Evolutionary conservation across 2,797 vertebrate species (phyloP).

Genomic region (Rousettus madagascariensis): DNA sequence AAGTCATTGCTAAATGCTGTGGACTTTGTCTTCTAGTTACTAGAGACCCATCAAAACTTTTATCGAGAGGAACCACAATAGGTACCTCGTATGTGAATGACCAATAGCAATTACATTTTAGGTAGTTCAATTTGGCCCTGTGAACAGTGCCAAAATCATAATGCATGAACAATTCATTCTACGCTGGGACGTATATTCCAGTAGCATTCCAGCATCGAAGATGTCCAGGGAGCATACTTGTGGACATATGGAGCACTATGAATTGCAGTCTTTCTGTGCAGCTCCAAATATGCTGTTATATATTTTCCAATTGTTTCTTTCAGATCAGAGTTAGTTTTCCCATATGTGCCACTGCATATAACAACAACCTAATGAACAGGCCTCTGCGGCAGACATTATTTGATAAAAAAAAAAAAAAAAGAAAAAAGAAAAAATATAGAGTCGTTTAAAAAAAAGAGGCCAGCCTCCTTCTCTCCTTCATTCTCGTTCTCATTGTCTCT

Average conservation of each 20-base stretch:
- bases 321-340: neutral
- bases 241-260: neutral
- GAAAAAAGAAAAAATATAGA: neutral
- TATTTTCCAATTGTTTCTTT: constrained; percentile 36
- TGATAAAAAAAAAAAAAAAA: neutral
- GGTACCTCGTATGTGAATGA: neutral
- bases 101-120: neutral
- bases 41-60: neutral
- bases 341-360: neutral
- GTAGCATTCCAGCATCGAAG: neutral
- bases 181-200: neutral
- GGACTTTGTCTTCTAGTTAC: neutral
- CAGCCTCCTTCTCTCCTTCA: neutral
- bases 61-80: neutral
- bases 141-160: neutral
- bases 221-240: neutral
- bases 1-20: neutral
- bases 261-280: constrained; percentile 5
- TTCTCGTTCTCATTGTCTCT: neutral
- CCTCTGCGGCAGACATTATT: neutral
- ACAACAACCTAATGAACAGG: neutral
- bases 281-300: neutral
- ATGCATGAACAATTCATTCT: neutral
- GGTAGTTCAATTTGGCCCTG: neutral
- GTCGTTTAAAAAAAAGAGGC: neutral